Evolutionary conservation across 2,113 vertebrate genomes (phyloP), one percentile per base, ranked within the genome.

Genomic region (Brachionichthys hirsutus): DNA sequence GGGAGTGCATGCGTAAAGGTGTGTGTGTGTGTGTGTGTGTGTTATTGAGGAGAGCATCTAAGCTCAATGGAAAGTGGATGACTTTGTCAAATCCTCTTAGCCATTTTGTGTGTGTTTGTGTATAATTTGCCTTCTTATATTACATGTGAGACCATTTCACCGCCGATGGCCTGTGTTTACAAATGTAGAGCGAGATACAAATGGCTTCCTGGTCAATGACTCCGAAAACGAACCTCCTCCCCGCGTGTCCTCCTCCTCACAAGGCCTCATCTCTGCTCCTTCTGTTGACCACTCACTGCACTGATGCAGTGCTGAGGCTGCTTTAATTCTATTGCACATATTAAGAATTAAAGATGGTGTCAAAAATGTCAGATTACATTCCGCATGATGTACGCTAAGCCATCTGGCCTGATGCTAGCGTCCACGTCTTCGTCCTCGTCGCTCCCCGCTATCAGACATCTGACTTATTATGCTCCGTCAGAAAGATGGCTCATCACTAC

Each of bases 201-300:
- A 81, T 73, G 77, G 70, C 74, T 87, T 72, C 65, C 62, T 73
- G 85, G 84, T 80, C 82, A 81, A 9, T 83, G 84, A 88, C 78
- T 85, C 70, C 54, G 43, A 54, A 62, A 77, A 57, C 69, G 81
- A 62, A 56, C 16, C 2, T 3, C 66, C 30, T 46, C 52, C 48
- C 14, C 24, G 47, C 10, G 36, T 65, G 71, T 70, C 59, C 59
- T 67, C 51, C 60, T 58, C 69, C 69, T 77, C 41, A 51, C 20
- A 53, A 60, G 38, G 49, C 20, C 76, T 80, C 79, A 77, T 87
- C 82, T 68, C 9, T 64, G 43, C 42, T 19, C 50, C 70, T 51
- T 49, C 66, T 80, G 70, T 69, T 68, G n/a, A 71, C 86, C 73
- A 81, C 82, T 83, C 54, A 50, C 67, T 20, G 44, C n/a, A n/a